Base-by-base conservation (phyloP, 1,140 invertebrate genomes). In the honey bee (Apis mellifera) region DNA sequence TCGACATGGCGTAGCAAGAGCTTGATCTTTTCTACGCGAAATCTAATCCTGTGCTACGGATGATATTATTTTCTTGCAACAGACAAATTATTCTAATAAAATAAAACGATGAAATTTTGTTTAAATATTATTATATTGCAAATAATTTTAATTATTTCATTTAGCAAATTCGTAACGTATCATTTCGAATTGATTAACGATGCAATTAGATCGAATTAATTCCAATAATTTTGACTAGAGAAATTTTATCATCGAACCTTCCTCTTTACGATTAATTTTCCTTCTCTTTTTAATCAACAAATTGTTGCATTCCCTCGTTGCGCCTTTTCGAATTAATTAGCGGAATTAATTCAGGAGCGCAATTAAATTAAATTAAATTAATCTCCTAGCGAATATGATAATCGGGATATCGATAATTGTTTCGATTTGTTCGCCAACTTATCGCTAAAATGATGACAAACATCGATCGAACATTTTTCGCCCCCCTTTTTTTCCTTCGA, bases 41-140 rank as follows among this genome's bases (percentile, higher is more conserved):
- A 76, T 26, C 65, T 76, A 76, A 76, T 76, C 62, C 50, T 26
- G 17, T 21, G n/a, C n/a, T n/a, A n/a, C n/a, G n/a, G n/a, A n/a
- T n/a, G n/a, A n/a, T n/a, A n/a, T n/a, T n/a, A n/a, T n/a, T n/a
- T n/a, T n/a, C n/a, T n/a, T n/a, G n/a, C n/a, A n/a, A n/a, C n/a
- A n/a, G n/a, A 32, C 0, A 32, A 42, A 42, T 42, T 42, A 42
- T 42, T 42, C 32, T 42, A 42, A 42, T 7, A 7, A 42, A 42
- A 42, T 42, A 42, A 42, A 42, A 42, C 7, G 5, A 42, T 42
- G 26, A 26, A 32, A 32, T 32, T 2, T 32, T 32, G 32, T 2
- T 32, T 32, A 2, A 42, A 42, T 42, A 42, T 42, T 42, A n/a
- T n/a, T n/a, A n/a, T n/a, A n/a, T n/a, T n/a, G n/a, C n/a, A n/a